Conservation (phyloP, 2,797 vertebrate species). For the Loris lydekkerianus region DNA sequence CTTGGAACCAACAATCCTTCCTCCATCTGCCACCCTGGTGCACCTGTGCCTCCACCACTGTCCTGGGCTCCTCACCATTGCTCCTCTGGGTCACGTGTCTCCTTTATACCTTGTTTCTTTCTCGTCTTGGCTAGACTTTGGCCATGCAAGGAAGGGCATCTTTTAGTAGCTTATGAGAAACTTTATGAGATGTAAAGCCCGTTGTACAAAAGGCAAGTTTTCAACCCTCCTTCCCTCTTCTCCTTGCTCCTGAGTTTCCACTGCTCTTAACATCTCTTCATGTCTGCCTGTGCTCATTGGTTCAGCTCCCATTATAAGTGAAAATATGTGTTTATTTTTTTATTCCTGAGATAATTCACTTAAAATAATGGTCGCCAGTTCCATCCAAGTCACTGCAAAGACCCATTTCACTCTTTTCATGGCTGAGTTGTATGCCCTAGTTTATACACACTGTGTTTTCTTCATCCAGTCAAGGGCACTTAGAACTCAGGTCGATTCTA, state of each 20-base stretch:
- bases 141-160: background rate
- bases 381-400: background rate
- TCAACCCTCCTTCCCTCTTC: background rate
- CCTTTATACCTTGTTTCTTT: background rate
- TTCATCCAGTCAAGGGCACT: background rate
- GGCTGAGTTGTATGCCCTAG: background rate
- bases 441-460: background rate
- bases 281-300: background rate
- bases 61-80: accelerated
- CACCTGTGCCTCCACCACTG: background rate
- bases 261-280: background rate
- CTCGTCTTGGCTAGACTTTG: background rate
- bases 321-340: background rate
- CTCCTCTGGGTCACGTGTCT: accelerated
- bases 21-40: accelerated
- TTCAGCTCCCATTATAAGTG: background rate
- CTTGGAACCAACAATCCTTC: background rate
- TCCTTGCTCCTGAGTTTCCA: background rate
- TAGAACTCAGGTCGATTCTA: background rate
- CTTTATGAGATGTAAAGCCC: background rate
- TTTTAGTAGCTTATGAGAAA: background rate
- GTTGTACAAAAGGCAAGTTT: background rate
- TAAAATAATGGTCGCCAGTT: background rate
- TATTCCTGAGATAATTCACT: background rate
- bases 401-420: background rate